Evolutionary conservation across 2,797 vertebrate genomes (phyloP), one percentile per base, ranked within the genome.

Genomic region (Dryobates pubescens): DNA sequence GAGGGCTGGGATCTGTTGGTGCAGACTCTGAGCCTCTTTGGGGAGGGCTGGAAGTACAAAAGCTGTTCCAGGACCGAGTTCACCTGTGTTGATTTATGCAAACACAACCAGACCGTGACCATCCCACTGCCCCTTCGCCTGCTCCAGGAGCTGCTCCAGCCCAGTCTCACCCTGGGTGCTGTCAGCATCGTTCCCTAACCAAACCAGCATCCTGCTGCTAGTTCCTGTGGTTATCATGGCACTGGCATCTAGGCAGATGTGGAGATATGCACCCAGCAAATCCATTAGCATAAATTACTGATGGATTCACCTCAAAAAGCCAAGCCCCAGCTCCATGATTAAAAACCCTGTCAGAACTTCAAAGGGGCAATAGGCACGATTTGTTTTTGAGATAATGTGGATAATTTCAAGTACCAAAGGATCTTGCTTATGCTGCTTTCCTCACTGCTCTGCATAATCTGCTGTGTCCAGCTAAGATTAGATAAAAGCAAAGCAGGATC

Each of bases 341-440:
- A 92, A 90, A 95, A 89, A 87, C 79, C 86, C 71, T 70, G 87
- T 81, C 82, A 67, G 87, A 87, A 94, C 93, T 96, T 95, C 94
- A 94, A 96, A 96, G 92, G 93, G 92, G 82, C 88, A 91, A 80
- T 18, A 78, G 88, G 84, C 94, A 45, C 29, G 89, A 93, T 76
- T 89, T 93, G 47, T 85, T 90, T 84, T 81, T 53, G 34, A 94
- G 94, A 95, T 94, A 96, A 93, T 53, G 83, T 75, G 59, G 73
- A 80, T 93, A 77, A 91, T 77, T 95, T 87, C 76, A 81, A 94
- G 88, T 69, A 73, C 51, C 47, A 30, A 81, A 92, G 65, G 76
- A 83, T 91, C 69, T 71, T 87, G 90, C 94, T 95, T 96, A 88
- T 90, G 68, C 81, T 94, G 84, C 94, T 87, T 96, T 90, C 86